Percentiles rank a stretch among this genome's conserved stretches.
phyloP scores from a whole-genome alignment of 2,113 vertebrate genomes.

The Serinus canaria region DNA sequence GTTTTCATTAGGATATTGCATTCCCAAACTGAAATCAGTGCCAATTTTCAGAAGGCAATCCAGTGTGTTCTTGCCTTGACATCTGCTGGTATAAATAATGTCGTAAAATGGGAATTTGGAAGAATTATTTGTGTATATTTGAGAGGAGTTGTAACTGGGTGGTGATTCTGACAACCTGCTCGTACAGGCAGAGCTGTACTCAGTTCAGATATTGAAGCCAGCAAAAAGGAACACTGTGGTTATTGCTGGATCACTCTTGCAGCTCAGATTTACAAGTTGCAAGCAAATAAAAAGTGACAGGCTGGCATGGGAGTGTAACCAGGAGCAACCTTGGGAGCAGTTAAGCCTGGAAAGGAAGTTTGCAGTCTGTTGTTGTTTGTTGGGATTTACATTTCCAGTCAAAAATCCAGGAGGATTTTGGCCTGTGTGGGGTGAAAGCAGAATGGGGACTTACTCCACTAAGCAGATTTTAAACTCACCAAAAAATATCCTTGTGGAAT shows the following conservation, averaged over 20 bases:
- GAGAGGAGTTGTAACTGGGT: background rate
- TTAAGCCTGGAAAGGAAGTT: background rate
- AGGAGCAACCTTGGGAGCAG: background rate
- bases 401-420: background rate
- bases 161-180: background rate
- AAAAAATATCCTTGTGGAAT: background rate
- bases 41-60: background rate
- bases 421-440: background rate
- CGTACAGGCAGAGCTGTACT: background rate
- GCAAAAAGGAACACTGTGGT: background rate
- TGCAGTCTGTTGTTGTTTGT: background rate
- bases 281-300: background rate
- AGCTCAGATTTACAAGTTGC: background rate
- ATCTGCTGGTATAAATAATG: background rate
- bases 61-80: background rate
- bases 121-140: background rate
- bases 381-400: background rate
- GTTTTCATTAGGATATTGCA: background rate
- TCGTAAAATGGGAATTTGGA: background rate
- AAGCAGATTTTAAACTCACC: background rate
- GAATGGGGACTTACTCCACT: background rate
- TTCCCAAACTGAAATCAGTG: background rate
- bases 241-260: background rate
- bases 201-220: background rate
- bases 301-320: background rate